A percentile compares a stretch with the other conserved stretches of the same genome.
These are phyloP conservation scores for Anastrepha obliqua DNA, from an alignment of 1,140 invertebrate species.

Conservation along the genomic window DNA sequence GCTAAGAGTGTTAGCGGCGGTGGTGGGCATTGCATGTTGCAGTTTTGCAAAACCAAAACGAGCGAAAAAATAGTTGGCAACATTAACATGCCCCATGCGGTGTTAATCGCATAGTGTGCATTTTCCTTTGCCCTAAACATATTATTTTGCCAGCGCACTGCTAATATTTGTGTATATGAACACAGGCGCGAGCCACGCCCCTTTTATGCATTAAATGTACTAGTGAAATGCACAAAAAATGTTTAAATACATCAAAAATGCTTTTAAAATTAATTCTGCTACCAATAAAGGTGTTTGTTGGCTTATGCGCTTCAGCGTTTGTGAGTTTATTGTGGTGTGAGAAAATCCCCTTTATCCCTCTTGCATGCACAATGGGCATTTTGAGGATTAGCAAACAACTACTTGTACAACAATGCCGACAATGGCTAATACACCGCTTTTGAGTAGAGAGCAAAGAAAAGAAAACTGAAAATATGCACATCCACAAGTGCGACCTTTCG, in stretches of 20 bases:
- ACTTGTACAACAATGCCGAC: not conserved
- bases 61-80: slow-evolving; percentile 9
- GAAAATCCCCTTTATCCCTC: slow-evolving; percentile 52
- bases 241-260: slow-evolving; percentile 9
- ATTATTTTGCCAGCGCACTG: not conserved
- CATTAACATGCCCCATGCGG: slow-evolving; percentile 30
- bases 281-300: not conserved
- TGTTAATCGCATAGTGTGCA: not conserved
- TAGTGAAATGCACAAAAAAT: slow-evolving; percentile 35
- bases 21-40: slow-evolving; percentile 20
- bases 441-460: not conserved
- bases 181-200: slow-evolving; percentile 12
- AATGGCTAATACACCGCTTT: not conserved
- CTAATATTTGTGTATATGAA: not conserved
- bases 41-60: slow-evolving; percentile 25
- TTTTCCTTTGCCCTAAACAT: not conserved
- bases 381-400: slow-evolving; percentile 42
- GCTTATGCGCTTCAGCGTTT: not conserved
- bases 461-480: not conserved
- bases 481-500: not conserved
- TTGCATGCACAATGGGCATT: not conserved
- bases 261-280: slow-evolving; percentile 5
- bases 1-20: not conserved
- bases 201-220: not conserved
- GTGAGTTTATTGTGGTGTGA: not conserved